Conservation (phyloP, 1,140 invertebrate species). For the Drosophila oshimai region DNA sequence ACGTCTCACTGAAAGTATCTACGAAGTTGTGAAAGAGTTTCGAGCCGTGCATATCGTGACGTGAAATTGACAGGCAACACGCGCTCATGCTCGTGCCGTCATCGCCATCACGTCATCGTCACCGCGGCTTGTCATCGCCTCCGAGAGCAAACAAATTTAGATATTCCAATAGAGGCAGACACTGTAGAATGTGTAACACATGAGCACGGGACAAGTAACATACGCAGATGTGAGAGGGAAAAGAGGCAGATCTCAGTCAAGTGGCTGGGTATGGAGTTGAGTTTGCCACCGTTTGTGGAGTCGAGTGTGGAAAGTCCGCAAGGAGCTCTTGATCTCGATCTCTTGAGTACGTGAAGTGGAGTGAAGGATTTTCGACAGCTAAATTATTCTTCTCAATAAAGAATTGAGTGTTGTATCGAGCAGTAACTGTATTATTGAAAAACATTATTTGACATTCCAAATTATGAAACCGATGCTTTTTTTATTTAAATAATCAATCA, state of each 20-base stretch:
- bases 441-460: no score
- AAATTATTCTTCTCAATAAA: not conserved
- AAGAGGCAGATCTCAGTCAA: slow-evolving; percentile 33
- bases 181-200: not conserved
- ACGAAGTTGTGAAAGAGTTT: slow-evolving; percentile 54
- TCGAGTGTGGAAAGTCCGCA: not conserved
- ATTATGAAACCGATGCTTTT: no score
- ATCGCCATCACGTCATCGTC: no score
- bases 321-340: not conserved
- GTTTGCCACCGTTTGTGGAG: not conserved
- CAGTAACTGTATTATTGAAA: no score
- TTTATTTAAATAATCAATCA: no score
- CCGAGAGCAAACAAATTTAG: slow-evolving; percentile 62
- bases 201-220: slow-evolving; percentile 1
- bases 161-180: slow-evolving; percentile 27
- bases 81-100: slow-evolving; percentile 40
- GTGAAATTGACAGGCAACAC: slow-evolving; percentile 74
- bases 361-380: not conserved
- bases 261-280: slow-evolving; percentile 28
- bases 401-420: not conserved
- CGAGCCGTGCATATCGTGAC: slow-evolving; percentile 52
- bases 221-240: not conserved
- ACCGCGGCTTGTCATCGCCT: slow-evolving; percentile 59
- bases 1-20: slow-evolving; percentile 8
- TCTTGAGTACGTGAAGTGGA: not conserved